phyloP scores from a whole-genome alignment of 64 coral and sea anemone species.

The Dendrophyllia cribrosa region DNA sequence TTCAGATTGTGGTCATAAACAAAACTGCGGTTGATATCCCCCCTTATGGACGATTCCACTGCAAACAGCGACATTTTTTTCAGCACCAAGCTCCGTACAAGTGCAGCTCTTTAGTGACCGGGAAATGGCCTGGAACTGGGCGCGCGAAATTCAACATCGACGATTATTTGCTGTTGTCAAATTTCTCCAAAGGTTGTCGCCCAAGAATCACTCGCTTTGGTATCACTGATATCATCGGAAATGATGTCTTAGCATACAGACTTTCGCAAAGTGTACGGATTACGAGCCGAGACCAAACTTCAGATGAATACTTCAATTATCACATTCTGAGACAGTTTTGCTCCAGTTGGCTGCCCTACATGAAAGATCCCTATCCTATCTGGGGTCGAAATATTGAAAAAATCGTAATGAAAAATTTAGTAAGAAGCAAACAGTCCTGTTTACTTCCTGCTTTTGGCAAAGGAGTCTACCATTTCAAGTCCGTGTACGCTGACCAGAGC shows the following conservation, averaged over 20 bases:
- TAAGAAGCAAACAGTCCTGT: not conserved
- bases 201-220: constrained; percentile 74
- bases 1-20: constrained; percentile 38
- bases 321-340: constrained; percentile 71
- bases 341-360: constrained; percentile 50
- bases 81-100: constrained; percentile 18
- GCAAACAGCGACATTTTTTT: constrained; percentile 62
- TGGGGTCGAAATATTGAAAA: constrained; percentile 96
- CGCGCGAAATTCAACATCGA: constrained; percentile 64
- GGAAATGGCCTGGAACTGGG: constrained; percentile 73
- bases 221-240: constrained; percentile 46
- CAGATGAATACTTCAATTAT: constrained; percentile 57
- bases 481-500: not conserved
- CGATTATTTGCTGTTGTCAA: constrained; percentile 71
- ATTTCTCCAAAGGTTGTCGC: constrained; percentile 72
- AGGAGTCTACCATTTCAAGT: constrained; percentile 33
- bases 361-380: constrained; percentile 65
- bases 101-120: constrained; percentile 48
- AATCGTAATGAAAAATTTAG: constrained; percentile 30
- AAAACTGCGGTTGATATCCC: constrained; percentile 40
- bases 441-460: not conserved
- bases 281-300: not conserved
- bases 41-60: constrained; percentile 64
- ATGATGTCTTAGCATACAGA: constrained; percentile 67
- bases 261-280: constrained; percentile 80